Evolutionary conservation across 2,113 vertebrate species (phyloP).

Genomic region (Laticauda laticaudata): DNA sequence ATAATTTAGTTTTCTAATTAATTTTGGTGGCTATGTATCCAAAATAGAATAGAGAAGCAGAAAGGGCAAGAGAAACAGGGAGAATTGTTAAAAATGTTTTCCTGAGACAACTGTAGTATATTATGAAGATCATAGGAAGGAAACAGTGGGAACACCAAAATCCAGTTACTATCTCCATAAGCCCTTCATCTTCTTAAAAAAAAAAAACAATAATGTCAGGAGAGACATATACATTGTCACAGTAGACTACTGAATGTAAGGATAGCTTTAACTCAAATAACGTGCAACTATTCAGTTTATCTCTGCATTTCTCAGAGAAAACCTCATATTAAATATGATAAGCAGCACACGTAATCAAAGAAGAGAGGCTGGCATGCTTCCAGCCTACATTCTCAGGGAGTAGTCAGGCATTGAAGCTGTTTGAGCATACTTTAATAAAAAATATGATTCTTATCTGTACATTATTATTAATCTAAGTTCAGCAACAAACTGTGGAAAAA

Average conservation of each 20-base stretch:
- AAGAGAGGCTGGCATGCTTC: slow-evolving; percentile 45
- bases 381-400: slow-evolving; percentile 41
- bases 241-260: slow-evolving; percentile 7
- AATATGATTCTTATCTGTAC: slow-evolving; percentile 63
- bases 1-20: slow-evolving; percentile 64
- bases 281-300: slow-evolving; percentile 26
- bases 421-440: slow-evolving; percentile 53
- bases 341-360: slow-evolving; percentile 32
- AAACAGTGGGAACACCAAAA: neutral
- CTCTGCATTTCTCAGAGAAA: slow-evolving; percentile 28
- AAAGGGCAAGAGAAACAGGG: slow-evolving; percentile 51
- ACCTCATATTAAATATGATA: slow-evolving; percentile 54
- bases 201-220: slow-evolving; percentile 28
- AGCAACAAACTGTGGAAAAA: slow-evolving; percentile 34
- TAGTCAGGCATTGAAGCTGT: slow-evolving; percentile 22
- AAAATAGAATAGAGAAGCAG: slow-evolving; percentile 28
- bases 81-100: slow-evolving; percentile 50
- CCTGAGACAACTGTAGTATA: slow-evolving; percentile 13
- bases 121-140: neutral
- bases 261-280: slow-evolving; percentile 23
- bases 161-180: slow-evolving; percentile 25
- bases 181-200: slow-evolving; percentile 1
- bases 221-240: slow-evolving; percentile 16
- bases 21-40: slow-evolving; percentile 43
- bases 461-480: slow-evolving; percentile 61